Conservation (phyloP, 2,113 vertebrate species). For the Trematocara zebra region DNA sequence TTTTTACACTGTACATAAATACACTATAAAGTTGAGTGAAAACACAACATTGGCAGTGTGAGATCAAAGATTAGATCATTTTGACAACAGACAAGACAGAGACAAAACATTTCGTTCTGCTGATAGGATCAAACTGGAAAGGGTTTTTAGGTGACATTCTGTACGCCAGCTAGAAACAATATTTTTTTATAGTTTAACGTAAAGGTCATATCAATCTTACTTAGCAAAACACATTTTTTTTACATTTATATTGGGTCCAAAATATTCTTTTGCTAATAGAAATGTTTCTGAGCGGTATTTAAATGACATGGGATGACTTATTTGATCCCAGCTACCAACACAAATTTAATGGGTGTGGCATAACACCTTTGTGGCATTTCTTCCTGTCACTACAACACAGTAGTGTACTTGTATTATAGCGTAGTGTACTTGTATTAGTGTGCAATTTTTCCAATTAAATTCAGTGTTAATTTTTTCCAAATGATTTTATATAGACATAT, state of each 20-base stretch:
- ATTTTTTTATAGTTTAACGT: background rate
- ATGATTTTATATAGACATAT: background rate
- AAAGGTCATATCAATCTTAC: background rate
- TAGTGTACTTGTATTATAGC: background rate
- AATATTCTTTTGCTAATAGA: background rate
- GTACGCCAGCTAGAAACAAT: background rate
- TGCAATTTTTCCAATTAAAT: background rate
- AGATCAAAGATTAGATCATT: background rate
- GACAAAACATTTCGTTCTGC: background rate
- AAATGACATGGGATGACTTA: background rate
- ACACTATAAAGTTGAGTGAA: background rate
- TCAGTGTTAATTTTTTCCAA: background rate
- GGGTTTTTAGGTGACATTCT: background rate
- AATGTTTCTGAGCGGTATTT: background rate
- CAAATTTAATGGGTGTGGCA: background rate
- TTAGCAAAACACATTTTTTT: background rate
- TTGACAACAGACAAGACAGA: background rate
- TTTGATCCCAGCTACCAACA: background rate
- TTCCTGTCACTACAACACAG: background rate
- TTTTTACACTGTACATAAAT: background rate
- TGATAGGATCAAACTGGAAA: background rate
- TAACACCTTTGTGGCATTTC: background rate
- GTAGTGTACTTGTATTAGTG: background rate
- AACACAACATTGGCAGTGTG: background rate
- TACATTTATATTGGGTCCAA: background rate